phyloP scores from a whole-genome alignment of 2,797 vertebrate species.

The Hydrophis major region DNA sequence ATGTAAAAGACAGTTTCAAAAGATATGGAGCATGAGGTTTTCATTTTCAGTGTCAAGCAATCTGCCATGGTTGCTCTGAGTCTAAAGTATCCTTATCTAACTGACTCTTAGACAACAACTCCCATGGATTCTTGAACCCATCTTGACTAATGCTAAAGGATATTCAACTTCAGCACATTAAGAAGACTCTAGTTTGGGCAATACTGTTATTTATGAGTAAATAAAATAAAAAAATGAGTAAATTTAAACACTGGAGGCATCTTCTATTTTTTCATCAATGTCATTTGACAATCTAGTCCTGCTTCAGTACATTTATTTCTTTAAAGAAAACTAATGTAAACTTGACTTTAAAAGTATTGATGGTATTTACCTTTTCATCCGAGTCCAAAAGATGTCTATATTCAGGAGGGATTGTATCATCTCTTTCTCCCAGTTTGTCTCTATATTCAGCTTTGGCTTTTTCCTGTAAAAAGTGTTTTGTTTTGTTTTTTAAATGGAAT shows the following conservation, averaged over 20 bases:
- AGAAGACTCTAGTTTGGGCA: not conserved
- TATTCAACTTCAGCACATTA: not conserved
- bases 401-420: slow-evolving; percentile 83
- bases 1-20: not conserved
- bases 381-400: slow-evolving; percentile 74
- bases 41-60: too few relatives aligned
- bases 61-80: not conserved
- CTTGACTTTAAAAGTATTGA: not conserved
- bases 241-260: not conserved
- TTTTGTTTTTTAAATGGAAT: not conserved
- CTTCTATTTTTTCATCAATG: not conserved
- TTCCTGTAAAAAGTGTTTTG: slow-evolving; percentile 63
- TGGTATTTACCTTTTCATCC: slow-evolving; percentile 62
- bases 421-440: slow-evolving; percentile 80
- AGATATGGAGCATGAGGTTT: not conserved
- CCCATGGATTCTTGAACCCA: not conserved
- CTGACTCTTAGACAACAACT: not conserved
- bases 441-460: slow-evolving; percentile 66
- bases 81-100: not conserved
- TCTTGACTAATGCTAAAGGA: not conserved
- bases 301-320: not conserved
- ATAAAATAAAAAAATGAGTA: not conserved
- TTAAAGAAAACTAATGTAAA: not conserved
- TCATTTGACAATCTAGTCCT: not conserved
- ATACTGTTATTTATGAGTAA: not conserved